Evolutionary conservation across 2,797 vertebrate genomes (phyloP).

Genomic region (Tamandua tetradactyla): DNA sequence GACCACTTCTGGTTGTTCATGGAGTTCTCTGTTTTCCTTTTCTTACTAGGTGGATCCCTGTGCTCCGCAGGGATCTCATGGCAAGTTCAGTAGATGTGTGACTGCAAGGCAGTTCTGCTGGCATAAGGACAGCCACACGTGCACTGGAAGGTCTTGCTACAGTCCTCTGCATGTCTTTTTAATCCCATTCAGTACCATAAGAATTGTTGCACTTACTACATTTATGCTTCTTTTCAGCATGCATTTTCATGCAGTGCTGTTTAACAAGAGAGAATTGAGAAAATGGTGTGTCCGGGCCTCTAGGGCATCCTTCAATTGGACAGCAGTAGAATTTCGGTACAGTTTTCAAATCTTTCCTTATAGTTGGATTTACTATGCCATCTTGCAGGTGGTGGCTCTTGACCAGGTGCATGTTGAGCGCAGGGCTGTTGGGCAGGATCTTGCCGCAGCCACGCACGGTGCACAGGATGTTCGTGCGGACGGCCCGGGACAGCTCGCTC

Average conservation of each 20-base stretch:
- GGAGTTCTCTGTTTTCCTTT: slow-evolving; percentile 93
- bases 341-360: too few species aligned
- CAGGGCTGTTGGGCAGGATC: too few species aligned
- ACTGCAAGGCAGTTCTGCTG: slow-evolving; percentile 94
- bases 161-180: slow-evolving; percentile 94
- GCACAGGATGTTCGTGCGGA: too few species aligned
- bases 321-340: too few species aligned
- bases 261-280: too few species aligned
- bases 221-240: slow-evolving; percentile 99
- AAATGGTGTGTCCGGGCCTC: too few species aligned
- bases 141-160: slow-evolving; percentile 96
- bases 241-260: slow-evolving; percentile 99
- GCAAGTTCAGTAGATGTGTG: slow-evolving; percentile 96
- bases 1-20: slow-evolving; percentile 83
- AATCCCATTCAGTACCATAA: slow-evolving; percentile 98
- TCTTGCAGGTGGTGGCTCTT: too few species aligned
- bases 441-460: too few species aligned
- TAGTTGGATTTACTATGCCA: too few species aligned
- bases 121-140: slow-evolving; percentile 98
- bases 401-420: too few species aligned
- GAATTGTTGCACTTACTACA: slow-evolving; percentile 96
- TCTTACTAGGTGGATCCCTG: slow-evolving; percentile 97
- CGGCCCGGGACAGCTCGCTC: too few species aligned
- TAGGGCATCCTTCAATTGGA: too few species aligned
- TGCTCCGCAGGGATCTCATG: slow-evolving; percentile 97